Evolutionary conservation across 2,888 invertebrate genomes (phyloP).

Genomic region (Atherix ibis): DNA sequence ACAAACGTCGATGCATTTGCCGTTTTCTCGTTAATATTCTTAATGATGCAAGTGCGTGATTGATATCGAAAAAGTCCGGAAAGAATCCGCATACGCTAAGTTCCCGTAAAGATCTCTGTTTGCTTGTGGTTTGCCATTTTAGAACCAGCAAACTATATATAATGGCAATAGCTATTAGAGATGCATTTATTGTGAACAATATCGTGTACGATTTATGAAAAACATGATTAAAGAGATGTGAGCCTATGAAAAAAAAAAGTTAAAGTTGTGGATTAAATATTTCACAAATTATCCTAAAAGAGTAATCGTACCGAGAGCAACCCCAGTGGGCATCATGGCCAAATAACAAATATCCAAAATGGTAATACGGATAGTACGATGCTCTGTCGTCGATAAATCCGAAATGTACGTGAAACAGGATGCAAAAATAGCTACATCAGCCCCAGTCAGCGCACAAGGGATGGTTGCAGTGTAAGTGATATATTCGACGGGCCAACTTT

Average conservation of each 20-base stretch:
- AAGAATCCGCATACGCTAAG: slow-evolving; percentile 42
- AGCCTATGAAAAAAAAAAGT: slow-evolving; percentile 36
- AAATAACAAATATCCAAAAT: slow-evolving; percentile 70
- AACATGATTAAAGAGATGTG: slow-evolving; percentile 44
- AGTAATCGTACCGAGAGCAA: slow-evolving; percentile 45
- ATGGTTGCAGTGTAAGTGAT: slow-evolving; percentile 59
- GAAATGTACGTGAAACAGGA: slow-evolving; percentile 66
- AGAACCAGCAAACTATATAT: slow-evolving; percentile 41
- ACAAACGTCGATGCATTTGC: slow-evolving; percentile 39
- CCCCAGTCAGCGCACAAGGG: slow-evolving; percentile 61
- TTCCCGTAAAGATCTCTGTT: slow-evolving; percentile 44
- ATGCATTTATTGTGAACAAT: slow-evolving; percentile 58
- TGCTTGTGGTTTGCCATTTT: slow-evolving; percentile 49
- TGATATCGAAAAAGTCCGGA: slow-evolving; percentile 53
- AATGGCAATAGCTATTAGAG: slow-evolving; percentile 43
- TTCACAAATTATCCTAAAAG: neutral
- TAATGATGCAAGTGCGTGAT: slow-evolving; percentile 47
- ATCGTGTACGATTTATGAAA: slow-evolving; percentile 48
- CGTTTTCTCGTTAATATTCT: slow-evolving; percentile 45
- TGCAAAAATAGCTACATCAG: slow-evolving; percentile 65
- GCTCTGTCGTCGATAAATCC: slow-evolving; percentile 51
- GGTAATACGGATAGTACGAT: slow-evolving; percentile 63
- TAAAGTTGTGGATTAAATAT: neutral
- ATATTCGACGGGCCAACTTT: slow-evolving; percentile 54
- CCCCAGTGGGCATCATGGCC: slow-evolving; percentile 68